Conservation (phyloP, 2,888 invertebrate genomes). For the Thyatira batis region DNA sequence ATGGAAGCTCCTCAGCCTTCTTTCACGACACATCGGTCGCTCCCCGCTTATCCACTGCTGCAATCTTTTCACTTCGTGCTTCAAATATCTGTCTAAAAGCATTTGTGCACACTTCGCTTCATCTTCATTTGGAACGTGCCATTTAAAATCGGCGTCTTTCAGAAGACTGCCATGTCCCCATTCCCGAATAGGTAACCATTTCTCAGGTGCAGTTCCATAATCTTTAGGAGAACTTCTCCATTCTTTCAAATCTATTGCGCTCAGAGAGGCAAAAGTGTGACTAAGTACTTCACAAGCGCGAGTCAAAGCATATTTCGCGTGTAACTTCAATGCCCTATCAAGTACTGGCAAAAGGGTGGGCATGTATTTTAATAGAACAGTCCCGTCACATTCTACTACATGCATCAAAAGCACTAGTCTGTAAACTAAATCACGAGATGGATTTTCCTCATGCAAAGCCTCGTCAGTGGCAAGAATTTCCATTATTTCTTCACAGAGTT, state of each 20-base stretch:
- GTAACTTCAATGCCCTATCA: slow-evolving; percentile 86
- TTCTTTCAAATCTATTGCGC: slow-evolving; percentile 84
- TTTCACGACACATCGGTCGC: slow-evolving; percentile 82
- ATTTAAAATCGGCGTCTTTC: slow-evolving; percentile 85
- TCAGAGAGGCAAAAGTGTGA: slow-evolving; percentile 82
- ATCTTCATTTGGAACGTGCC: slow-evolving; percentile 88
- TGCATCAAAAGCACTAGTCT: slow-evolving; percentile 88
- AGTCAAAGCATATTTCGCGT: slow-evolving; percentile 85
- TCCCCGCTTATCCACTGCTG: slow-evolving; percentile 80
- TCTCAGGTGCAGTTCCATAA: slow-evolving; percentile 84
- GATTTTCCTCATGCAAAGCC: slow-evolving; percentile 87
- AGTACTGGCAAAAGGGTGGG: slow-evolving; percentile 85
- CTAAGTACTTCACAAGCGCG: slow-evolving; percentile 84
- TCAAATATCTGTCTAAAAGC: slow-evolving; percentile 85
- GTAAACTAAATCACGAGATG: slow-evolving; percentile 90
- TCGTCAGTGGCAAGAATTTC: slow-evolving; percentile 84
- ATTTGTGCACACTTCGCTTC: slow-evolving; percentile 86
- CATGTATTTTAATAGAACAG: slow-evolving; percentile 84
- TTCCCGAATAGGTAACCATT: slow-evolving; percentile 88
- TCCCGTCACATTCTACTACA: slow-evolving; percentile 85
- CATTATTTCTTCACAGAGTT: slow-evolving; percentile 85
- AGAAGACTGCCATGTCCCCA: slow-evolving; percentile 90
- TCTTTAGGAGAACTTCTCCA: slow-evolving; percentile 83
- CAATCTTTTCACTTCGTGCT: slow-evolving; percentile 84
- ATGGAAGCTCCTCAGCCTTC: slow-evolving; percentile 85